These are phyloP conservation scores for Exephanes ischioxanthus DNA, from an alignment of 2,888 invertebrate species.

Conservation along the genomic window DNA sequence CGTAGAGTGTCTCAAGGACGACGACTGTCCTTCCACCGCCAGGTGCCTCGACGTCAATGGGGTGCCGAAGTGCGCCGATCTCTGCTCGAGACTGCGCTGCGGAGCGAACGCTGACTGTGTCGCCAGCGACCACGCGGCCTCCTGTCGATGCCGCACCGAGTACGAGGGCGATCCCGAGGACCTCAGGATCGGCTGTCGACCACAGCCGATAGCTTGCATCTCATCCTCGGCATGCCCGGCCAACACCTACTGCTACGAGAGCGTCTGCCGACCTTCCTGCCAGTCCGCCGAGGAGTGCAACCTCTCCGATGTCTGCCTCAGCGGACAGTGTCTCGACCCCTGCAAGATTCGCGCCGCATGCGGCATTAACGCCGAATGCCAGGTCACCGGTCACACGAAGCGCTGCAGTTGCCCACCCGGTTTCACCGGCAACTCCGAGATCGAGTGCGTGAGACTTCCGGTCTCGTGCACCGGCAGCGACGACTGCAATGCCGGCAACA, in stretches of 20 bases:
- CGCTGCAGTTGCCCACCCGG: constrained; percentile 94
- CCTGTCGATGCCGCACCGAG: constrained; percentile 92
- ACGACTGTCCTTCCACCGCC: constrained; percentile 93
- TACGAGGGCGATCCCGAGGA: constrained; percentile 92
- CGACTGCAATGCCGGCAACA: constrained; percentile 90
- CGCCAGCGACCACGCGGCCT: constrained; percentile 90
- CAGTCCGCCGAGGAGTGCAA: constrained; percentile 92
- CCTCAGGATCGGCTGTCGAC: constrained; percentile 90
- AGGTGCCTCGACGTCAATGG: constrained; percentile 91
- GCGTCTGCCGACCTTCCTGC: constrained; percentile 93
- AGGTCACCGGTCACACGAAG: constrained; percentile 90
- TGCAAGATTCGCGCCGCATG: constrained; percentile 92
- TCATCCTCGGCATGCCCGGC: constrained; percentile 91
- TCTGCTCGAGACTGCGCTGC: constrained; percentile 89
- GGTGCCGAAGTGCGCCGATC: constrained; percentile 92
- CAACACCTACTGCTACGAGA: constrained; percentile 93
- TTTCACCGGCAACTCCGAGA: constrained; percentile 93
- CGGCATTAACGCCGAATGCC: constrained; percentile 93
- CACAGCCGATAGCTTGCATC: constrained; percentile 90
- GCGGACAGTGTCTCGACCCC: constrained; percentile 93
- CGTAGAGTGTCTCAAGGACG: constrained; percentile 92
- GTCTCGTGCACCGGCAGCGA: constrained; percentile 89
- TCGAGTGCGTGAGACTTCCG: constrained; percentile 95
- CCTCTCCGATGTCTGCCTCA: constrained; percentile 91
- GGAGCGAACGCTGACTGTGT: constrained; percentile 94